Conservation (phyloP, 2,888 invertebrate genomes). For the Tetranychus truncatus region DNA sequence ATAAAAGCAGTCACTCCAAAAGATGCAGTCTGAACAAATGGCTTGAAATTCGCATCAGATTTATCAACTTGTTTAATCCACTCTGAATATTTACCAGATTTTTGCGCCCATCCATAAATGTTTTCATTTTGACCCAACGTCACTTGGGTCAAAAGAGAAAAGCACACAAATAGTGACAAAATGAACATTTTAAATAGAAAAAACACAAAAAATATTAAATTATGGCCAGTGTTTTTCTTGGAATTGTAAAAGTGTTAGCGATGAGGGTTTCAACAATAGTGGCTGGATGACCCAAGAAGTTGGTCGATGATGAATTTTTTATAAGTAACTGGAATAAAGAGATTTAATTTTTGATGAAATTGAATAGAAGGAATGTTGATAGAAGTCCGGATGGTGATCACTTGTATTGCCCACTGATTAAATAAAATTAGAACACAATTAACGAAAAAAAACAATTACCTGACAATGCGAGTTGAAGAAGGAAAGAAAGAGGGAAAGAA, state of each 20-base stretch:
- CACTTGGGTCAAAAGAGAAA: background rate
- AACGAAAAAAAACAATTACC: background rate
- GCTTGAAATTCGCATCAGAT: background rate
- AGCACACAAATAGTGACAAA: background rate
- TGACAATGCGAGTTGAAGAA: background rate
- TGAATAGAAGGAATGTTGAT: background rate
- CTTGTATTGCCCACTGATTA: background rate
- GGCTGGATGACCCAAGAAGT: background rate
- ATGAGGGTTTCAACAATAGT: background rate
- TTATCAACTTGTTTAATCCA: background rate
- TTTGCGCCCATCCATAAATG: background rate
- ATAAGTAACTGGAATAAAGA: background rate
- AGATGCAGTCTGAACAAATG: background rate
- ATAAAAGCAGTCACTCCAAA: background rate
- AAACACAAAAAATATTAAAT: background rate
- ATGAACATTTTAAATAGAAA: background rate
- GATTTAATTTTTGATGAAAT: background rate
- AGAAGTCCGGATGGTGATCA: background rate
- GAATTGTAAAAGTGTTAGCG: background rate
- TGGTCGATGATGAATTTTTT: background rate
- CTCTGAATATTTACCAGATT: background rate
- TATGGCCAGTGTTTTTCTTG: background rate
- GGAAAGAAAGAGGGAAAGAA: background rate
- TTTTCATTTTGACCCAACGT: background rate
- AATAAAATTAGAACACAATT: conserved; percentile 4